These are phyloP conservation scores for Solea solea DNA, from an alignment of 2,113 vertebrate genomes.

Conservation along the genomic window DNA sequence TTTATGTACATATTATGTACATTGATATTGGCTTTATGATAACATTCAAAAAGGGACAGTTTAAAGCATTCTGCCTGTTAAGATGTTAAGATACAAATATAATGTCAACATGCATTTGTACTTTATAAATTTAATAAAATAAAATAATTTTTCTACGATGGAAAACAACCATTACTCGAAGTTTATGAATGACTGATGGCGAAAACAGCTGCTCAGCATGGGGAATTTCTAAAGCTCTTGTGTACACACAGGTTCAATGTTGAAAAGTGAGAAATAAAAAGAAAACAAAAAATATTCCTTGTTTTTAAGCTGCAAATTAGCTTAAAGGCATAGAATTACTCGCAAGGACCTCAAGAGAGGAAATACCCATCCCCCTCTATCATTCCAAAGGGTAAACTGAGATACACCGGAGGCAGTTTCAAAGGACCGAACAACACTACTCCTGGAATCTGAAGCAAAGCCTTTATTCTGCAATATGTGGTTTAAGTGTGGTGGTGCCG, in stretches of 20 bases:
- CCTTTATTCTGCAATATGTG: slow-evolving; percentile 44
- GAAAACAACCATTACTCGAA: slow-evolving; percentile 25
- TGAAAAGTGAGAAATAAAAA: slow-evolving; percentile 50
- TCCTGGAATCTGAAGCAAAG: slow-evolving; percentile 52
- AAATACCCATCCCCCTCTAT: slow-evolving; percentile 53
- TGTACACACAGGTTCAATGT: slow-evolving; percentile 7
- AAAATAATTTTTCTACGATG: slow-evolving; percentile 38
- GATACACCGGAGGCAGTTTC: slow-evolving; percentile 65
- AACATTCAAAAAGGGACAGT: background rate
- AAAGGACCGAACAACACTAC: slow-evolving; percentile 56
- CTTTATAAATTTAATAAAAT: slow-evolving; percentile 16
- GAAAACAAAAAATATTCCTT: slow-evolving; percentile 45
- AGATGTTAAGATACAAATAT: slow-evolving; percentile 6
- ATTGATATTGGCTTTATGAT: background rate
- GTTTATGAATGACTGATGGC: slow-evolving; percentile 46
- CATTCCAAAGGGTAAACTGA: slow-evolving; percentile 66
- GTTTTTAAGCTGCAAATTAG: slow-evolving; percentile 67
- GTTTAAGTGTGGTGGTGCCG: slow-evolving; percentile 14
- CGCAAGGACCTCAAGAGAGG: slow-evolving; percentile 48
- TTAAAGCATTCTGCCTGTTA: background rate
- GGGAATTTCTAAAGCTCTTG: slow-evolving; percentile 2
- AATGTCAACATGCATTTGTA: slow-evolving; percentile 17
- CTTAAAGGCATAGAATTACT: slow-evolving; percentile 69
- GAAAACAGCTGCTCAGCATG: slow-evolving; percentile 47
- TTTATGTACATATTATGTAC: background rate